These are phyloP conservation scores for Xestia rhomboidea DNA, from an alignment of 2,888 invertebrate genomes.

Conservation along the genomic window DNA sequence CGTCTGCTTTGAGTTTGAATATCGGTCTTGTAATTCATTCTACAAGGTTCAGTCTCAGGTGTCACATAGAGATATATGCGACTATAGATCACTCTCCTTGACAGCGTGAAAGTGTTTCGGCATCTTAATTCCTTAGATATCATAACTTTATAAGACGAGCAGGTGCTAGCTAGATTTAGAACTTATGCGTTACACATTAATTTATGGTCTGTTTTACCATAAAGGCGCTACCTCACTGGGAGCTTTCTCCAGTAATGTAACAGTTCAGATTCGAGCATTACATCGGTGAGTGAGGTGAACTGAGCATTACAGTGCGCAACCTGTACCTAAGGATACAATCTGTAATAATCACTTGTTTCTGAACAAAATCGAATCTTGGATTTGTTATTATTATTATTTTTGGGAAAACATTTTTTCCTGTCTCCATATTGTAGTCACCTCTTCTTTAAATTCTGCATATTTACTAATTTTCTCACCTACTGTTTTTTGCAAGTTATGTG, in stretches of 20 bases:
- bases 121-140: conserved; percentile 5
- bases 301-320: background rate
- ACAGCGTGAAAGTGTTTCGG: conserved; percentile 12
- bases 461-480: too few relatives aligned
- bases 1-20: too few relatives aligned
- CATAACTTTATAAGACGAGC: conserved; percentile 6
- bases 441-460: too few relatives aligned
- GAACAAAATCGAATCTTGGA: too few relatives aligned
- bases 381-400: too few relatives aligned
- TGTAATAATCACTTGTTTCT: background rate
- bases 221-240: background rate
- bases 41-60: background rate
- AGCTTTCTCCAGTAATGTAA: background rate
- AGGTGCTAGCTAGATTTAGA: conserved; percentile 5
- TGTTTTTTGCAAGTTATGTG: too few relatives aligned
- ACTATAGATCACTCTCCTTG: conserved; percentile 7
- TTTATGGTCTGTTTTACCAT: conserved; percentile 1
- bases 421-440: too few relatives aligned
- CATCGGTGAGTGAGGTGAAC: background rate
- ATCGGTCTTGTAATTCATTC: background rate
- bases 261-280: background rate
- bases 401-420: too few relatives aligned
- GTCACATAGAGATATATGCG: background rate
- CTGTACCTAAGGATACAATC: too few relatives aligned
- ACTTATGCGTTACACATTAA: background rate